Evolutionary conservation across 2,113 vertebrate species (phyloP).

Genomic region (Cairina moschata): DNA sequence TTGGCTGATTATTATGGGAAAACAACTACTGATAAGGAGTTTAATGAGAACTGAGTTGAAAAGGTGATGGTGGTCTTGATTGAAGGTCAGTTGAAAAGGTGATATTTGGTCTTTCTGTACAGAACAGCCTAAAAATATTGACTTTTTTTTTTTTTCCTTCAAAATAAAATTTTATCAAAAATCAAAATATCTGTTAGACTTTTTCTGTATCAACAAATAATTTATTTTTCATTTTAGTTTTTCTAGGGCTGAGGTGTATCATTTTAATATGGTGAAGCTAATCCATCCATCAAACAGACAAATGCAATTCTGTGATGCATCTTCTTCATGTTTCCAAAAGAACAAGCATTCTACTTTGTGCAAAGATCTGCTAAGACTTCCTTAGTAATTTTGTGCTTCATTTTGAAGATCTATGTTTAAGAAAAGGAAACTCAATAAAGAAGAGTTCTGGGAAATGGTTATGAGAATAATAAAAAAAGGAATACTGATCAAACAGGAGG

Average conservation of each 20-base stretch:
- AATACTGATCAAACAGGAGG: not conserved
- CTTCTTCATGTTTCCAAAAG: not conserved
- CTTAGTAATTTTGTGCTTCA: not conserved
- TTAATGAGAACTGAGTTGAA: not conserved
- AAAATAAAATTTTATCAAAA: not conserved
- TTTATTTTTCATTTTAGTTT: not conserved
- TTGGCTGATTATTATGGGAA: not conserved
- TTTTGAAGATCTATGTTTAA: not conserved
- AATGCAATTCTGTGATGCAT: not conserved
- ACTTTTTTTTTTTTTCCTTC: not conserved
- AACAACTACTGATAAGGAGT: not conserved
- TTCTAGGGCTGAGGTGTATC: not conserved
- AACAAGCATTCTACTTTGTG: not conserved
- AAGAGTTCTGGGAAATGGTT: not conserved
- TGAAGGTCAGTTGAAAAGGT: not conserved
- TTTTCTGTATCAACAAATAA: not conserved
- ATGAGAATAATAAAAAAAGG: not conserved
- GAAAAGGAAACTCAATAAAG: not conserved
- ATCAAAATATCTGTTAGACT: not conserved
- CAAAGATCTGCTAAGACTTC: not conserved
- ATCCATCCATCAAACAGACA: not conserved
- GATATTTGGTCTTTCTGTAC: not conserved
- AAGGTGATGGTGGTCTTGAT: too few species aligned
- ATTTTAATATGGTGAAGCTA: not conserved
- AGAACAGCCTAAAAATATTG: not conserved